Conservation (phyloP, 2,113 vertebrate genomes). For the Loxodonta africana region DNA sequence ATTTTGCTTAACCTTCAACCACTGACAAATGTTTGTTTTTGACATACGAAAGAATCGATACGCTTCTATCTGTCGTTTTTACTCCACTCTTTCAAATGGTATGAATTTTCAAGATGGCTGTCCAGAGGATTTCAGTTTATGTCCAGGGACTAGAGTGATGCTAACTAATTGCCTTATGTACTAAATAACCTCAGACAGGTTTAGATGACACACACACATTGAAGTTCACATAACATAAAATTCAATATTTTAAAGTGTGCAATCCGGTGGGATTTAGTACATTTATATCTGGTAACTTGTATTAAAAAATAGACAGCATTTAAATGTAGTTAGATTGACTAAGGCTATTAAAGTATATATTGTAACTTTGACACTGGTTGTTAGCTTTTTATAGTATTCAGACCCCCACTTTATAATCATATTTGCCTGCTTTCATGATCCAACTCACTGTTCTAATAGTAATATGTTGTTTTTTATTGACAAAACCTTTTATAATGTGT, state of each 20-base stretch:
- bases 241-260: background rate
- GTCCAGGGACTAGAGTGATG: background rate
- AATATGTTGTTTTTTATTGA: background rate
- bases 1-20: slow-evolving; percentile 5
- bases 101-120: background rate
- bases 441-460: background rate
- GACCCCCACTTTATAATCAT: slow-evolving; percentile 4
- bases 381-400: slow-evolving; percentile 19
- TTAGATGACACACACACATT: background rate
- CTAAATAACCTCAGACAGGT: background rate
- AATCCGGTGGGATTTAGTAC: background rate
- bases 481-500: background rate
- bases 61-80: background rate
- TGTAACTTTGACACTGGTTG: background rate
- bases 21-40: slow-evolving; percentile 38
- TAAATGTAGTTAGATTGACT: background rate
- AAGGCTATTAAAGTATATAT: background rate
- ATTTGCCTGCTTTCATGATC: background rate
- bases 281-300: slow-evolving; percentile 2
- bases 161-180: background rate
- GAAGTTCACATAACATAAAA: background rate
- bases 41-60: background rate
- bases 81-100: background rate
- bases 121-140: background rate
- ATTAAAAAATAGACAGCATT: slow-evolving; percentile 11